These are phyloP conservation scores for Siderastrea siderea DNA, from an alignment of 92 coral and sea anemone genomes.

Conservation along the genomic window DNA sequence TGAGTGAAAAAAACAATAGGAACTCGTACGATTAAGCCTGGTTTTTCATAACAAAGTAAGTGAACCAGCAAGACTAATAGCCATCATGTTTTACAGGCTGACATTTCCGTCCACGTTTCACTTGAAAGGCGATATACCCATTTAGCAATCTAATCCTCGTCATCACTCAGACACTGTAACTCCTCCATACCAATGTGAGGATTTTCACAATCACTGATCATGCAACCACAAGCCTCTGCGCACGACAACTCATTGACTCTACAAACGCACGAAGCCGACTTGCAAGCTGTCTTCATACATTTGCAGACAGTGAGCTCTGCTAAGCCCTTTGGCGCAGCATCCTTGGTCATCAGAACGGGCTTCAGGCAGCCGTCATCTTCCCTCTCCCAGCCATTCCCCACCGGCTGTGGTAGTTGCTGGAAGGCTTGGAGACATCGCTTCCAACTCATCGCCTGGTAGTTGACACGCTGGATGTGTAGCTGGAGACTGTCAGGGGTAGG, in stretches of 20 bases:
- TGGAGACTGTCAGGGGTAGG: slow-evolving; percentile 22
- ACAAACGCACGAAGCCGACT: slow-evolving; percentile 25
- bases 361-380: slow-evolving; percentile 20
- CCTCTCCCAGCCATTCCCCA: slow-evolving; percentile 46
- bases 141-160: slow-evolving; percentile 16
- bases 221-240: slow-evolving; percentile 13
- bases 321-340: slow-evolving; percentile 40
- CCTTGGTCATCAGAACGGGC: slow-evolving; percentile 18
- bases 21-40: background rate
- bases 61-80: background rate
- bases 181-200: slow-evolving; percentile 34
- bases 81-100: slow-evolving; percentile 10
- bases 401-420: slow-evolving; percentile 36
- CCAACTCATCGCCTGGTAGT: slow-evolving; percentile 42
- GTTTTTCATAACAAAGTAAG: no score
- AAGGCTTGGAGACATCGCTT: slow-evolving; percentile 35
- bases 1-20: background rate
- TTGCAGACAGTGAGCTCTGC: slow-evolving; percentile 39
- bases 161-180: slow-evolving; percentile 19
- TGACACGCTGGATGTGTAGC: background rate
- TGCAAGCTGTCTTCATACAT: slow-evolving; percentile 25
- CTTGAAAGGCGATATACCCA: background rate
- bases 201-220: slow-evolving; percentile 26
- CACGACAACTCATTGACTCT: slow-evolving; percentile 26
- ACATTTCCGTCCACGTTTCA: background rate